Evolutionary conservation across 35 echinoderm and acorn worm species (phyloP).

Genomic region (Anneissia japonica): DNA sequence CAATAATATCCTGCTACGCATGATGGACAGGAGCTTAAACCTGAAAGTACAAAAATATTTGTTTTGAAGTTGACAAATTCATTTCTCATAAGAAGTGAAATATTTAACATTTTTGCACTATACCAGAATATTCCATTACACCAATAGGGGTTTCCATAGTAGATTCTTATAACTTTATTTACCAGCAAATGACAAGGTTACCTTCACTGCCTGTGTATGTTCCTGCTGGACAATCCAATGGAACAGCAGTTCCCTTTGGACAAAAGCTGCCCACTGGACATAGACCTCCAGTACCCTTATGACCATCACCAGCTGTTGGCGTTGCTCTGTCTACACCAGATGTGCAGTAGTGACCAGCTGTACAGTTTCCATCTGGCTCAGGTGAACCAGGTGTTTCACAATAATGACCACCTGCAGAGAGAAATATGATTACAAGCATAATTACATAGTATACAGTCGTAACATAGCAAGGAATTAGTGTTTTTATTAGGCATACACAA

Average conservation of each 20-base stretch:
- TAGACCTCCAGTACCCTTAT: constrained; percentile 85
- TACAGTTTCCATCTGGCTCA: constrained; percentile 56
- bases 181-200: constrained; percentile 2
- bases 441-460: too few relatives aligned
- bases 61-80: too few relatives aligned
- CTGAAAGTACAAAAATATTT: constrained; percentile 25
- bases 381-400: constrained; percentile 74
- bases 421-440: too few relatives aligned
- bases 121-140: too few relatives aligned
- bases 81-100: too few relatives aligned
- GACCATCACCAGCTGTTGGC: constrained; percentile 58
- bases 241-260: constrained; percentile 63
- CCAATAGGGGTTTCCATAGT: too few relatives aligned
- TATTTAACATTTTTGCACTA: too few relatives aligned
- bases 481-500: too few relatives aligned
- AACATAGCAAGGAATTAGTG: too few relatives aligned
- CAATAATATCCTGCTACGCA: constrained; percentile 79
- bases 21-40: constrained; percentile 39
- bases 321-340: constrained; percentile 63
- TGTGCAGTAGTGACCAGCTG: constrained; percentile 74
- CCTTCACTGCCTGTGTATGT: constrained; percentile 58
- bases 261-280: constrained; percentile 87
- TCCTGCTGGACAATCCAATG: constrained; percentile 59
- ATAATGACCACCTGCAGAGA: constrained; percentile 69
- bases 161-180: too few relatives aligned